Evolutionary conservation across 1,140 invertebrate species (phyloP).

Genomic region (Lordiphosa clarofinis): DNA sequence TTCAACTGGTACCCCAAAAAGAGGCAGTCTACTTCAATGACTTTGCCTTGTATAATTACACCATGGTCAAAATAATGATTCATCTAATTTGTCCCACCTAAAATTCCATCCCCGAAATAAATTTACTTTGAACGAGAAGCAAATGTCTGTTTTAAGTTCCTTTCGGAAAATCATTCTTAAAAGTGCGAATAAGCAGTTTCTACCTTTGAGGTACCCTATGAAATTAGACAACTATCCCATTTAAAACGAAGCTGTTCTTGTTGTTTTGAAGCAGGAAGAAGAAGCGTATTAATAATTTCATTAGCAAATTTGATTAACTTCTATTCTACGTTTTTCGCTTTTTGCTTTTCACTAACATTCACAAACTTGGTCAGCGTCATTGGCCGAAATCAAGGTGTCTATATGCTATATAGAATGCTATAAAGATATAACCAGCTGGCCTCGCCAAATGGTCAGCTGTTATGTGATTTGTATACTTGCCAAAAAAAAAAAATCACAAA

Average conservation of each 20-base stretch:
- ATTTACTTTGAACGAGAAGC: too few species aligned
- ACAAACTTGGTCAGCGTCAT: conserved; percentile 40
- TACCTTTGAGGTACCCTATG: too few species aligned
- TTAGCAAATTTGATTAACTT: conserved; percentile 14
- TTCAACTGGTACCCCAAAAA: too few species aligned
- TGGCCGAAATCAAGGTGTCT: conserved; percentile 54
- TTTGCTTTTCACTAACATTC: not conserved
- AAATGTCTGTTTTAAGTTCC: too few species aligned
- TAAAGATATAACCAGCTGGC: conserved; percentile 58
- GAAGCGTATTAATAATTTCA: conserved; percentile 27
- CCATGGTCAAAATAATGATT: too few species aligned
- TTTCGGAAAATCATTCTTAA: too few species aligned
- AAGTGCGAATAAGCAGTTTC: too few species aligned
- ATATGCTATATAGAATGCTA: conserved; percentile 12
- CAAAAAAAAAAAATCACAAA: conserved; percentile 34
- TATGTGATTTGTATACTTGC: conserved; percentile 59
- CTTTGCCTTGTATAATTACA: too few species aligned
- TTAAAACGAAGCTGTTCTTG: not conserved
- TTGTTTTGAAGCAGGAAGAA: conserved; percentile 37
- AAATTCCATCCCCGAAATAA: too few species aligned
- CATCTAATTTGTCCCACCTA: too few species aligned
- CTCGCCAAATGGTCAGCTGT: conserved; percentile 68
- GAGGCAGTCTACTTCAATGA: too few species aligned
- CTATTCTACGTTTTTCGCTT: not conserved
- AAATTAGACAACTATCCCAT: not conserved